Evolutionary conservation across 2,888 invertebrate species (phyloP), one percentile per base, ranked within the genome.

Genomic region (Epistrophe eligans): DNA sequence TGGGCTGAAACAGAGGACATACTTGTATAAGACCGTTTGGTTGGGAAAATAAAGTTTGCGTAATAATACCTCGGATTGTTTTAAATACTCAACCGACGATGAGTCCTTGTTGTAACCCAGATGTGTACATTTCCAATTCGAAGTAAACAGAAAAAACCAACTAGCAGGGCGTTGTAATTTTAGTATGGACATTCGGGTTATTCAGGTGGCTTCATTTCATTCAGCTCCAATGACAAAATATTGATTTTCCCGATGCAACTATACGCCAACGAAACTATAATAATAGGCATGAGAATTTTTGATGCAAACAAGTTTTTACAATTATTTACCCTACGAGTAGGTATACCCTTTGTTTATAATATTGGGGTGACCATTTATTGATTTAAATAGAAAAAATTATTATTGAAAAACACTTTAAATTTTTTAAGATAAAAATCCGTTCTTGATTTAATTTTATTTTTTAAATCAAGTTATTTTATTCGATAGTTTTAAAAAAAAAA

Each of bases 11-110:
- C 17, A 35, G 10, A 48, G 45, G 11, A 24, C n/a, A 66, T 11
- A 32, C 7, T 6, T 5, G 32, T 7, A 28, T 24, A 24, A 11
- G 62, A 57, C 13, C 15, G 43, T 32, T 50, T 38, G 19, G 52
- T 55, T 50, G 35, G 19, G 4, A 67, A 57, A 76, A 50, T 58
- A 71, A 70, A 85, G 87, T 82, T 87, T 73, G 67, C 72, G 66
- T 76, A 67, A 58, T 76, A 83, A 83, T 87, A 87, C 74, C 66
- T 72, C 76, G 58, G 66, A 70, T 79, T 74, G 82, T 77, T 82
- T 82, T 74, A 74, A 74, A 82, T 66, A 76, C 71, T 83, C 71
- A 71, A 72, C 48, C 60, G 66, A 45, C 55, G 45, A 52, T 70
- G 62, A 74, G 52, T 62, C 80, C 50, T 50, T 67, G 50, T 55